Percentiles rank a stretch among this genome's conserved stretches.
Conservation (phyloP, 2,888 invertebrate genomes). For the Apocheima hispidaria region DNA sequence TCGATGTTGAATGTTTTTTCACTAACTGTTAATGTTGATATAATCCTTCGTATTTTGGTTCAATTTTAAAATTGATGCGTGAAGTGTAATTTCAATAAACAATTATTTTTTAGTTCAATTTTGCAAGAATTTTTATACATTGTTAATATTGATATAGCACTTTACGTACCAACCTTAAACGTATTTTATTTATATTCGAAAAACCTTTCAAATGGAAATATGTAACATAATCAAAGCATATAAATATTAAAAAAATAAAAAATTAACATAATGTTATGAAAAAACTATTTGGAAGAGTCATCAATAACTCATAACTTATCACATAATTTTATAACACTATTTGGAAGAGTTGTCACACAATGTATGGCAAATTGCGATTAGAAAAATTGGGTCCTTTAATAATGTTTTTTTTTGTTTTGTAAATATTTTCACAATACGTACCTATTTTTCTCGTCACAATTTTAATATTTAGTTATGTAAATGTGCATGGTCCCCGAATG, state of each 20-base stretch:
- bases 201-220: conserved; percentile 22
- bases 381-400: no score
- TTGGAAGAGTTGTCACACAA: conserved; percentile 26
- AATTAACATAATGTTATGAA: not conserved
- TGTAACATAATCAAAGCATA: no score
- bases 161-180: conserved; percentile 20
- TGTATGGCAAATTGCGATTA: conserved; percentile 31
- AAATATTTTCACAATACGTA: not conserved
- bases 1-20: conserved; percentile 85
- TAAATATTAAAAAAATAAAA: conserved; percentile 1
- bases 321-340: conserved; percentile 19
- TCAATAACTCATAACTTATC: no score
- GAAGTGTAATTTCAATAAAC: conserved; percentile 14
- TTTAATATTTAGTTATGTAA: conserved; percentile 64
- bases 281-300: no score
- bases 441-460: conserved; percentile 55
- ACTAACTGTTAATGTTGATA: conserved; percentile 85
- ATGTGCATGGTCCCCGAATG: conserved; percentile 84
- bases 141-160: not conserved
- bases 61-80: conserved; percentile 43
- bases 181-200: conserved; percentile 14
- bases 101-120: not conserved
- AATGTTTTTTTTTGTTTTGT: no score
- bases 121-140: not conserved
- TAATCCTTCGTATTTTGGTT: conserved; percentile 56